Evolutionary conservation across 2,888 invertebrate genomes (phyloP), one percentile per base, ranked within the genome.

Genomic region (Elegia similella): DNA sequence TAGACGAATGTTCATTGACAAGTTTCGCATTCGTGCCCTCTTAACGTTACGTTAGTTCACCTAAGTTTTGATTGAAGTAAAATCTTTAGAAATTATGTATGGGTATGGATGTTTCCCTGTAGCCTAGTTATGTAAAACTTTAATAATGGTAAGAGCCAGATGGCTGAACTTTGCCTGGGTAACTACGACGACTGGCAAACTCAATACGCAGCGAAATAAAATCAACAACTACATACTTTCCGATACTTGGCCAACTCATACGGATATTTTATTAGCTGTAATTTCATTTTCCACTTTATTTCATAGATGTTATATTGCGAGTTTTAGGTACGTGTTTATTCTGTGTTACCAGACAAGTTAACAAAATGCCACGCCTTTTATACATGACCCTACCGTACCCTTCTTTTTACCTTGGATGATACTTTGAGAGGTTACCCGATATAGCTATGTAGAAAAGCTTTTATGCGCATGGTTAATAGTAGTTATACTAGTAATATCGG

Each of bases 91-190:
- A 43, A 43, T 43, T 13, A 43, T 17, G 16, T 15, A 16, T 38
- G 17, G 46, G 46, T 23, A 23, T 46, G 16, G 46, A 46, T 46
- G 46, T 46, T 46, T 46, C 46, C 46, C 17, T 46, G 23, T 23
- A 46, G 23, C 23, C 46, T 16, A 47, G 29, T 47, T 47, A 30
- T 73, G 78, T 78, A 76, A 78, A 88, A 88, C 76, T 88, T 88
- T 79, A 79, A 82, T 84, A 84, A 81, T 82, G 75, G 76, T 74
- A 78, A 76, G 80, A 75, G 76, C 72, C 77, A 52, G 77, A 83
- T 84, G 78, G 79, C 70, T 72, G 68, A 84, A 85, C 76, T 86
- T 83, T 67, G 60, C 64, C 63, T 65, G 38, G n/a, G 64, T 73
- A 73, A 76, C 70, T 38, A 52, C 52, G 38, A 7, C 47, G 69